Evolutionary conservation across 2,113 vertebrate species (phyloP), one percentile per base, ranked within the genome.

Genomic region (Passer domesticus): DNA sequence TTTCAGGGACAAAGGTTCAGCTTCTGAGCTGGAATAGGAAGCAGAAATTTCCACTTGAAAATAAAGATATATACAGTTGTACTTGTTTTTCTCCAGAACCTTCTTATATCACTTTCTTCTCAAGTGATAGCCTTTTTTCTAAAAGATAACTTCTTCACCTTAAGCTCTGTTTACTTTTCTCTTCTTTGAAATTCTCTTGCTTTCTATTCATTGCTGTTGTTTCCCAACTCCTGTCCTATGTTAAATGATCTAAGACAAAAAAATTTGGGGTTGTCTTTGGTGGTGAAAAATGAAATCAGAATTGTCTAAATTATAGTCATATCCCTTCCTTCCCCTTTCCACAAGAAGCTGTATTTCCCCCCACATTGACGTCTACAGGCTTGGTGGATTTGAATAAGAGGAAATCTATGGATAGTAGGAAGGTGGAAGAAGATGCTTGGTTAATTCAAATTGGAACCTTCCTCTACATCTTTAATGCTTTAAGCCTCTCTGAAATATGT

Each of bases 51-150:
- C 83, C 37, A 49, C 25, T 73, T 66, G 49, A 53, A 95, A 73
- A 55, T 21, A n/a, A 35, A 67, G 21, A 43, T 67, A 20, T 28
- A 11, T 55, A 3, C 0, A 0, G 4, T 6, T 64, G 39, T 33
- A 13, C 17, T 62, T 78, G 22, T 55, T 89, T 67, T 76, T 55
- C 47, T 87, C 25, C 52, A 81, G 25, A 50, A 50, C 8, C 7
- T 67, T 67, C 21, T 68, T 76, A 0, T 50, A 55, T 55, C 15
- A 14, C 28, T 28, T 64, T 78, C 15, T 43, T 60, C 37, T 53
- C 3, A 43, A 64, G 18, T 22, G 11, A 22, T 22, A 52, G 9
- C 27, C 21, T 79, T 72, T 91, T 91, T 21, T 88, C 44, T 64
- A 25, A 46, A 28, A 60, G 37, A 25, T n/a, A 28, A 44, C 24